Evolutionary conservation across 2,888 invertebrate species (phyloP).

Genomic region (Acanthococcus lagerstroemiae): DNA sequence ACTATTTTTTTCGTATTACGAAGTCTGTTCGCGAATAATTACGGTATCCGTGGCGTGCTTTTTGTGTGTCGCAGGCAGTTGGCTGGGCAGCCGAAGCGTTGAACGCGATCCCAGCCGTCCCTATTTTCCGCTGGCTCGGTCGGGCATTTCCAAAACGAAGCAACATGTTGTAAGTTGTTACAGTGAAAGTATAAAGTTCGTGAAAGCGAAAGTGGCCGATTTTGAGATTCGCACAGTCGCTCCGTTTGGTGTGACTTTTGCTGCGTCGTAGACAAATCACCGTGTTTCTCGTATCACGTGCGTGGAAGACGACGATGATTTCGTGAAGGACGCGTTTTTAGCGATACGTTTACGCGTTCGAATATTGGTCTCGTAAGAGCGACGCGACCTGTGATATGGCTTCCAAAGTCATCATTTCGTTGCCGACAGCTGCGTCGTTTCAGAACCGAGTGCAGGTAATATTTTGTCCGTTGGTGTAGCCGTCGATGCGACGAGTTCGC

Average conservation of each 20-base stretch:
- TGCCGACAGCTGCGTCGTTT: constrained; percentile 14
- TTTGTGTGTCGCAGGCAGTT: too few relatives aligned
- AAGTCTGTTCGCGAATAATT: too few relatives aligned
- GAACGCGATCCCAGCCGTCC: too few relatives aligned
- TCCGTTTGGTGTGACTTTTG: not conserved
- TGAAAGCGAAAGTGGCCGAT: too few relatives aligned
- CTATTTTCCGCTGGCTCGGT: too few relatives aligned
- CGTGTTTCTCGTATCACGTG: not conserved
- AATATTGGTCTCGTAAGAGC: not conserved
- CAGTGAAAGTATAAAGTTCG: not conserved
- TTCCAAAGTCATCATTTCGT: constrained; percentile 22
- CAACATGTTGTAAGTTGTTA: not conserved
- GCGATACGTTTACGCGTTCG: not conserved
- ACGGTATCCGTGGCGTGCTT: too few relatives aligned
- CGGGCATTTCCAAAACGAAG: too few relatives aligned
- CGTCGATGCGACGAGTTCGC: too few relatives aligned
- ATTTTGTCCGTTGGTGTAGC: too few relatives aligned
- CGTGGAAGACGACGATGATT: not conserved
- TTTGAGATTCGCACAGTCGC: not conserved
- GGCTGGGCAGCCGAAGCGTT: too few relatives aligned
- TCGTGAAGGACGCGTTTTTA: too few relatives aligned
- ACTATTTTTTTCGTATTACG: not conserved
- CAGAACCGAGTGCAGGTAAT: not conserved
- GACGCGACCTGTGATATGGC: constrained; percentile 10
- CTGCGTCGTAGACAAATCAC: not conserved